Evolutionary conservation across 2,797 vertebrate species (phyloP), one percentile per base, ranked within the genome.

Genomic region (Sebastes dallii): DNA sequence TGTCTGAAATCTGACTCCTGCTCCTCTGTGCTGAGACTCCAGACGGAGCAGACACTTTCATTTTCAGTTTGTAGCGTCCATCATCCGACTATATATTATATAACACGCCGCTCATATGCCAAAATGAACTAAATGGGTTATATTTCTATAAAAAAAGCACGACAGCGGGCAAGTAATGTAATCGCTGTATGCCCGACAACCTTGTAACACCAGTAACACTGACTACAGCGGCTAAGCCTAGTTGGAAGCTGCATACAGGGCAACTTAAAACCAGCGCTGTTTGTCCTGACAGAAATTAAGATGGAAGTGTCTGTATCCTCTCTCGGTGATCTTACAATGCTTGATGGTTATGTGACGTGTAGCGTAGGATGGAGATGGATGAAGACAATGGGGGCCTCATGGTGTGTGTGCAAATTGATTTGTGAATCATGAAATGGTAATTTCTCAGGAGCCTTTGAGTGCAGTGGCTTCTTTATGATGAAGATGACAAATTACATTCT

Each of bases 321-420:
- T 24, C 30, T 66, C n/a, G 67, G 54, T 72, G 61, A 70, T 84
- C 64, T 79, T 7, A 81, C 75, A 77, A 34, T 22, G 39, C 66
- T 46, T 84, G 71, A 85, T 55, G 64, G 64, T 36, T 30, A 42
- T 66, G 73, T 79, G 82, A 82, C 82, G 55, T 77, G 59, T n/a
- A 60, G 89, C 32, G 74, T 78, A 61, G 83, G 82, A 87, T 34
- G 55, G 70, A 83, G 81, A 85, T 75, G 62, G 76, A 75, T 88
- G 77, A 60, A 74, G 65, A 91, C 81, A 89, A 88, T 77, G 32
- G 77, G 74, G 75, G 69, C 64, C 70, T 91, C 84, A 60, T 52
- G 67, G 72, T 70, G 78, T 81, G 82, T 91, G 87, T 88, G 73
- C 9, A 90, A 91, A 89, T 86, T 82, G 81, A 89, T 89, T 89